These are phyloP conservation scores for Rhinopithecus roxellana DNA, from an alignment of 2,113 vertebrate species.

Conservation along the genomic window DNA sequence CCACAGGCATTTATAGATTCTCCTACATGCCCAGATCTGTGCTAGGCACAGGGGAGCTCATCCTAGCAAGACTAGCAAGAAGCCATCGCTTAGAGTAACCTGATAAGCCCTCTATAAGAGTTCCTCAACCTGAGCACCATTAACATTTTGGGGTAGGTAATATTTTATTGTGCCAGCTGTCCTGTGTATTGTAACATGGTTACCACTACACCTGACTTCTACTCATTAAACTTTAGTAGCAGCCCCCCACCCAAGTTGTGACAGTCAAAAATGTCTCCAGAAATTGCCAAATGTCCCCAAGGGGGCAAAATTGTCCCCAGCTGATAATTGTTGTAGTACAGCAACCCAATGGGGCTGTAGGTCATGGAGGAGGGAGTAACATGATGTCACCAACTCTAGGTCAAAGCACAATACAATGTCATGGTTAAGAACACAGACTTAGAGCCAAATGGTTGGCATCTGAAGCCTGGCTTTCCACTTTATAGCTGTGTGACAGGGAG, in stretches of 20 bases:
- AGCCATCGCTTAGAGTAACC: background rate
- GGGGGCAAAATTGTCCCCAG: background rate
- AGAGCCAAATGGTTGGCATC: background rate
- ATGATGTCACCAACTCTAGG: background rate
- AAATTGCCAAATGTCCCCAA: background rate
- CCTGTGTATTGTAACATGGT: too few relatives aligned
- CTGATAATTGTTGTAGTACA: background rate
- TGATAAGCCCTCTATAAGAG: too few relatives aligned
- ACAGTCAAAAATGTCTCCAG: background rate
- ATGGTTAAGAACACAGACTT: background rate
- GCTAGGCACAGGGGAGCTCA: background rate
- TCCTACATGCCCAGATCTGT: background rate
- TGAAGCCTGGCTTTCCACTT: background rate
- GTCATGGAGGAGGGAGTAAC: background rate
- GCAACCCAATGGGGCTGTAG: background rate
- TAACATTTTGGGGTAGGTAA: background rate
- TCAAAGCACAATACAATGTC: background rate
- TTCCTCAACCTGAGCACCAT: background rate
- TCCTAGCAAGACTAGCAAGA: background rate
- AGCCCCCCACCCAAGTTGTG: rapidly evolving
- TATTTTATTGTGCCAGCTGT: background rate
- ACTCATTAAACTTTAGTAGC: background rate
- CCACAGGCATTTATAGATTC: background rate
- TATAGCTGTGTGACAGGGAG: background rate
- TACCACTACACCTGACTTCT: background rate